Conservation (phyloP, 2,888 invertebrate species). For the Catonia carolina region DNA sequence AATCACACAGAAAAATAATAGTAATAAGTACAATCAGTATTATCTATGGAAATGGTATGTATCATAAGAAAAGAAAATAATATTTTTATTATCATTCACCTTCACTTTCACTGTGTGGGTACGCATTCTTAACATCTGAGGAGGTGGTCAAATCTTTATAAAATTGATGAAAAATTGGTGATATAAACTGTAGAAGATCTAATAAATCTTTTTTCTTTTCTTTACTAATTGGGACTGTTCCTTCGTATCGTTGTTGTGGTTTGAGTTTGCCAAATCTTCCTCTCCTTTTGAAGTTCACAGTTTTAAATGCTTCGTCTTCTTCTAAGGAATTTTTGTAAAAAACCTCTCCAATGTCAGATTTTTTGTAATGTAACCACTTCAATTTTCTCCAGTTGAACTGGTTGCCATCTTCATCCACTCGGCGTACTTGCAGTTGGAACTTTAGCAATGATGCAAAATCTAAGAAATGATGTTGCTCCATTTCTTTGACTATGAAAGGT, state of each 20-base stretch:
- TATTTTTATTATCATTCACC: too few species aligned
- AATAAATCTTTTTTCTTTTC: slow-evolving; percentile 14
- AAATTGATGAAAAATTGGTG: slow-evolving; percentile 8
- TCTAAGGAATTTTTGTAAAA: background rate
- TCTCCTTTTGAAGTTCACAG: slow-evolving; percentile 1
- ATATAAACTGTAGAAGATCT: slow-evolving; percentile 3
- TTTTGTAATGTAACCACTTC: background rate
- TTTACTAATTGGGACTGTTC: background rate
- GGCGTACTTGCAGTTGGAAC: background rate
- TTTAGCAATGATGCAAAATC: background rate
- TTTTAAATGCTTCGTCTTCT: background rate
- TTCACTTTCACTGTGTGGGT: too few species aligned
- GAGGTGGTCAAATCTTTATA: background rate
- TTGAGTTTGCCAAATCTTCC: background rate
- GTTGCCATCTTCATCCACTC: background rate
- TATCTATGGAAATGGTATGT: too few species aligned
- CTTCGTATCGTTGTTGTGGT: background rate
- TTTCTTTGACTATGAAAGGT: slow-evolving; percentile 2
- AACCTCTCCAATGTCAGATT: background rate
- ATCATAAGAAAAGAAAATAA: too few species aligned
- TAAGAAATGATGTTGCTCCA: background rate
- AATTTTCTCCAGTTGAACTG: slow-evolving; percentile 5
- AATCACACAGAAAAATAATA: too few species aligned
- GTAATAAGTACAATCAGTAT: too few species aligned
- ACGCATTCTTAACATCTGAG: too few species aligned